Percentiles rank a stretch among this genome's conserved stretches.
These are phyloP conservation scores for Hephaestus fuliginosus DNA, from an alignment of 2,797 vertebrate species.

Conservation along the genomic window DNA sequence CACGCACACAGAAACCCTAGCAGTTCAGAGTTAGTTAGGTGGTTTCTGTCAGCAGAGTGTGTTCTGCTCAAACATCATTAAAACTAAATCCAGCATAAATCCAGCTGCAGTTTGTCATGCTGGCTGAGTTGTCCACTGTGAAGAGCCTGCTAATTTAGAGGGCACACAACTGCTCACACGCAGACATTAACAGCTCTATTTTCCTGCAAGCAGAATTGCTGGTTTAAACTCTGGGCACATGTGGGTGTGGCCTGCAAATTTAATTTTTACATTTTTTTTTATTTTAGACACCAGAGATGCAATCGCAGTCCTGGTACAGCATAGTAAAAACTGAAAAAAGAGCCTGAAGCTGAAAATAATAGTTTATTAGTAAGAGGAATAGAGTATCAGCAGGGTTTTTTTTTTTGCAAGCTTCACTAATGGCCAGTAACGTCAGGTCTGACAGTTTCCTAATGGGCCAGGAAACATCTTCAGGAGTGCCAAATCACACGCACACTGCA, in stretches of 20 bases:
- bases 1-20: neutral
- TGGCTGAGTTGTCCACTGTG: slow-evolving; percentile 49
- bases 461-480: slow-evolving; percentile 1
- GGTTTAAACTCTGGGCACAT: slow-evolving; percentile 22
- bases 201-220: slow-evolving; percentile 22
- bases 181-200: slow-evolving; percentile 35
- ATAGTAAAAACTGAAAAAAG: slow-evolving; percentile 4
- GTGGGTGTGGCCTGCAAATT: slow-evolving; percentile 11
- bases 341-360: slow-evolving; percentile 13
- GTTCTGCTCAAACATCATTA: slow-evolving; percentile 73
- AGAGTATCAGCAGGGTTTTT: slow-evolving; percentile 20
- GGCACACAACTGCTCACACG: slow-evolving; percentile 28
- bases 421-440: slow-evolving; percentile 18
- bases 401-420: slow-evolving; percentile 15
- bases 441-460: slow-evolving; percentile 21
- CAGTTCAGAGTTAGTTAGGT: slow-evolving; percentile 48
- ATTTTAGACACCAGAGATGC: slow-evolving; percentile 6
- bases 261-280: neutral
- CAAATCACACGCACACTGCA: neutral
- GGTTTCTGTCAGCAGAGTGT: slow-evolving; percentile 46
- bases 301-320: neutral
- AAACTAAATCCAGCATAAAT: slow-evolving; percentile 63
- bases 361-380: slow-evolving; percentile 11
- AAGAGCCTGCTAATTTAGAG: slow-evolving; percentile 54
- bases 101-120: slow-evolving; percentile 65